A percentile compares a stretch with the other conserved stretches of the same genome.
Conservation (phyloP, 2,113 vertebrate species). For the Lonchura striata region DNA sequence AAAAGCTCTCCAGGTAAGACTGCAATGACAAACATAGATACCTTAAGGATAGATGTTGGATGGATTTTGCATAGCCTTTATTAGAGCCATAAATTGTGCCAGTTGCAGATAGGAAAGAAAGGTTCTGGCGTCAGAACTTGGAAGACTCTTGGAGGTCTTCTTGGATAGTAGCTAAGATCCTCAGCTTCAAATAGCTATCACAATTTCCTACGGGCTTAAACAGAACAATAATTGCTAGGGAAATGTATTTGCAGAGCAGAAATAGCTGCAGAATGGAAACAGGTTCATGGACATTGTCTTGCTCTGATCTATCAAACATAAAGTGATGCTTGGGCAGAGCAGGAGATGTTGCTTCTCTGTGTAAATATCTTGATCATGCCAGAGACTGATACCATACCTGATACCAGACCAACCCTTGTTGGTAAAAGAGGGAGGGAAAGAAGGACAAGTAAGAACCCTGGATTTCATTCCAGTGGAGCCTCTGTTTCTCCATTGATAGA, state of each 20-base stretch:
- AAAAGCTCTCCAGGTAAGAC: not conserved
- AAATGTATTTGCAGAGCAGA: not conserved
- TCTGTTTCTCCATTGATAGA: not conserved
- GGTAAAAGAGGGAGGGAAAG: not conserved
- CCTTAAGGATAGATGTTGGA: not conserved
- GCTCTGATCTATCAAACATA: not conserved
- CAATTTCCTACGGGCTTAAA: not conserved
- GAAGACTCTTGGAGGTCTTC: not conserved
- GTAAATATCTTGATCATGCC: not conserved
- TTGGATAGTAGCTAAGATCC: not conserved
- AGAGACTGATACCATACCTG: not conserved
- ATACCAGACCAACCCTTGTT: too few relatives aligned
- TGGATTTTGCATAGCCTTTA: not conserved
- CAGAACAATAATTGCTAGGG: not conserved
- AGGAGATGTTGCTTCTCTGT: not conserved
- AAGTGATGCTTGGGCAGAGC: not conserved
- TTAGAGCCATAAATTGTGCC: not conserved
- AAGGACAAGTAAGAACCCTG: not conserved
- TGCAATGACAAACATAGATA: not conserved
- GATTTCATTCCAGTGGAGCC: not conserved
- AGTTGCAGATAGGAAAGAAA: not conserved
- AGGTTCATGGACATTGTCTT: not conserved
- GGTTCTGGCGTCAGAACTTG: not conserved
- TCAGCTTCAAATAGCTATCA: not conserved
- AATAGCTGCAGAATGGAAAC: not conserved